Evolutionary conservation across 2,888 invertebrate species (phyloP), one percentile per base, ranked within the genome.

Genomic region (Synergus japonicus): DNA sequence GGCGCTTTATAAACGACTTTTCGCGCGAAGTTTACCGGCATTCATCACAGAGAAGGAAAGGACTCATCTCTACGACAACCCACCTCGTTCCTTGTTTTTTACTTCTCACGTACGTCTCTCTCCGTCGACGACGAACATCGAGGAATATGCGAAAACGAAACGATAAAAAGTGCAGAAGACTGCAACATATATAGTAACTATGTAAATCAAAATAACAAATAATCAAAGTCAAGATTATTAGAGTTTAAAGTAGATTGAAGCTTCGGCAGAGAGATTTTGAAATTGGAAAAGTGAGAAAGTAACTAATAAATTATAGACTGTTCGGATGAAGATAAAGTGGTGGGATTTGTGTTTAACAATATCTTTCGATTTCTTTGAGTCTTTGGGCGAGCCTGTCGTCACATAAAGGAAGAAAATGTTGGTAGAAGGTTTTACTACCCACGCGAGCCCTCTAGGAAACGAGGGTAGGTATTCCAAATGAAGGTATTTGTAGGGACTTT

Each of bases 1-100:
- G 87, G 85, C 86, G 88, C 88, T 89, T 91, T 90, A 90, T 91
- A 91, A 91, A 91, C 90, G 90, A 90, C 90, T 90, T 90, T 89
- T 90, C 89, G 89, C 86, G 88, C 87, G 83, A 91, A 91, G 88
- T 91, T 90, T 91, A 86, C 89, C 88, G 87, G 90, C 90, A 91
- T 91, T 91, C 91, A 90, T 90, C 91, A 90, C 88, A 85, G 87
- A 86, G 18, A 67, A 67, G 87, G 88, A 87, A 29, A 29, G 29
- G 29, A 29, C 87, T 87, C 87, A 85, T 82, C 88, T 86, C 83
- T 60, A 76, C 63, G 67, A 78, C 82, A 66, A 58, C 78, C 79
- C 80, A 76, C 78, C 79, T 76, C 78, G 76, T 67, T 67, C 67
- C 60, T 76, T 65, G 76, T 78, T 65, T 44, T 66, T 69, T 37